These are phyloP conservation scores for Engraulis encrasicolus DNA, from an alignment of 2,113 vertebrate genomes.

Conservation along the genomic window DNA sequence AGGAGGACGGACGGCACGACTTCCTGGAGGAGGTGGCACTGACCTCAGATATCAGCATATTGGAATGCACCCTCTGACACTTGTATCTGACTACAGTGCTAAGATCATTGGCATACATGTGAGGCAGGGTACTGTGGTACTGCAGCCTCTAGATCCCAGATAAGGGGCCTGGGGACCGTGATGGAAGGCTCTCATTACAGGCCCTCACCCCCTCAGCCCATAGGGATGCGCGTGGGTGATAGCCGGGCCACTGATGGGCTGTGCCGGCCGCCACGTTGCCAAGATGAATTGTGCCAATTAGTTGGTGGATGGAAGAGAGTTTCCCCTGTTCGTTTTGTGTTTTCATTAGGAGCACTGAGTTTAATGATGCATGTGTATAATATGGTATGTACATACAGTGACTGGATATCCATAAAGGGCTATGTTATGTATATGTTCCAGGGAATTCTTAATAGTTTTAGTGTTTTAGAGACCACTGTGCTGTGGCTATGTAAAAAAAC, in stretches of 20 bases:
- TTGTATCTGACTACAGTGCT: neutral
- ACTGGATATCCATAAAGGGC: no score
- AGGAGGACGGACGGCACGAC: slow-evolving; percentile 83
- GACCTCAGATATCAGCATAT: no score
- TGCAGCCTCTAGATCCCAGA: neutral
- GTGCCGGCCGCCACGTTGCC: neutral
- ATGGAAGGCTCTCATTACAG: neutral
- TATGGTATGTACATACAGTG: no score
- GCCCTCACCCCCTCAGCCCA: neutral
- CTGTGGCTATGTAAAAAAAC: neutral
- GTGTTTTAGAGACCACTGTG: neutral
- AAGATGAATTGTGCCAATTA: neutral
- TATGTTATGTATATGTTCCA: neutral
- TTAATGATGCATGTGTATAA: no score
- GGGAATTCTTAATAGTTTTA: neutral
- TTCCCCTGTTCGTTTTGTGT: no score
- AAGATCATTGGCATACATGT: neutral
- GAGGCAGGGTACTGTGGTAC: neutral
- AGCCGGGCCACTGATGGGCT: neutral
- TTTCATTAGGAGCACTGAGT: no score
- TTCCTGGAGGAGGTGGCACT: slow-evolving; percentile 89
- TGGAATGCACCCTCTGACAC: no score
- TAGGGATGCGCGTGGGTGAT: neutral
- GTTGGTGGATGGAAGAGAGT: neutral
- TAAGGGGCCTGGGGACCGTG: neutral